Evolutionary conservation across 2,113 vertebrate species (phyloP), one percentile per base, ranked within the genome.

Genomic region (Chionis minor): DNA sequence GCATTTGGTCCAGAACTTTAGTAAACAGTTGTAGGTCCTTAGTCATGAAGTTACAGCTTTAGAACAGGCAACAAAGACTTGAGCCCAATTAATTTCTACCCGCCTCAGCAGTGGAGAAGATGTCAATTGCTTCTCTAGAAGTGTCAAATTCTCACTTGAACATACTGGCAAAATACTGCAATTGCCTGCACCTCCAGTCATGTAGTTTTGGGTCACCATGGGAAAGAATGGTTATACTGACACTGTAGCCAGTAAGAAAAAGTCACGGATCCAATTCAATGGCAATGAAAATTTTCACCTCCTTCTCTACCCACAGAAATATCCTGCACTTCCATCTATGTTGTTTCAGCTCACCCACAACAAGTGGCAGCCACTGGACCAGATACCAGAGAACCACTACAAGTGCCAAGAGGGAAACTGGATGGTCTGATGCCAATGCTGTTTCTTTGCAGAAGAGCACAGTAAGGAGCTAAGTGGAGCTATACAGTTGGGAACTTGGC

Each of bases 191-290:
- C 28, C 35, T 85, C 63, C 30, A 35, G 30, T 9, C 28, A 33
- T 1, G 5, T 14, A 1, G 0, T 52, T 71, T 28, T 2, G 2
- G 35, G 27, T 51, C 35, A 56, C 12, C 11, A 40, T 33, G 7
- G 18, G 21, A 40, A 51, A 70, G 6, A 70, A 11, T 8, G 8
- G 24, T 44, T 73, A 51, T 9, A 14, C 14, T 55, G 59, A 62
- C 69, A 28, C 40, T 20, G 49, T 8, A 70, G 52, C 28, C 24
- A 11, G 4, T 40, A 70, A 16, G 38, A 77, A 84, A 59, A 17
- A 81, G n/a, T 33, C 49, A 73, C 2, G 11, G 73, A 73, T 27
- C 47, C 32, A 47, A 35, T 26, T 27, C 35, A 73, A 55, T 0
- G 4, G 35, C 42, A 69, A 27, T 2, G 12, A 58, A 77, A 86